These are phyloP conservation scores for Acanthosepion pharaonis DNA, from an alignment of 2,888 invertebrate species.

Conservation along the genomic window DNA sequence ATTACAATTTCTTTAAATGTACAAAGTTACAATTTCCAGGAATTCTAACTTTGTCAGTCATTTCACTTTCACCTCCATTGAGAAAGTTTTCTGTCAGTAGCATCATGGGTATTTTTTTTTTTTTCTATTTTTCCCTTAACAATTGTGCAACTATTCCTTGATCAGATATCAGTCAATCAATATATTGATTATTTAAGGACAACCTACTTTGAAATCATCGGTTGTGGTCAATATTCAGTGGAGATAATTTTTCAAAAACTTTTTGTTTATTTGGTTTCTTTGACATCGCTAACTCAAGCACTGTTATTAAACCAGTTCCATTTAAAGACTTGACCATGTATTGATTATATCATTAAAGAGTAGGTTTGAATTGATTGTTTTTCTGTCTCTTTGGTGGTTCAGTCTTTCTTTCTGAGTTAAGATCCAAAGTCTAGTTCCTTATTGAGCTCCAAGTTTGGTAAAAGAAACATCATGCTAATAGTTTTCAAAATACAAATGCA, in stretches of 20 bases:
- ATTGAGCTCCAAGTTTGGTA: background rate
- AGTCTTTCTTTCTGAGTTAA: background rate
- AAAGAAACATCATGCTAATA: background rate
- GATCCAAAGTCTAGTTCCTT: background rate
- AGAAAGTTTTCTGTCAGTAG: background rate
- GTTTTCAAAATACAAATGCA: background rate
- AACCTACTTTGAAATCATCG: constrained; percentile 20
- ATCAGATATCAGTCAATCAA: background rate
- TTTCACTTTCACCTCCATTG: background rate
- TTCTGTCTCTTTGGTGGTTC: background rate
- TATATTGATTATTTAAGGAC: constrained; percentile 1
- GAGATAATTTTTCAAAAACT: constrained; percentile 5
- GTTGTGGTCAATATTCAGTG: background rate
- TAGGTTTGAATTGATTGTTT: background rate
- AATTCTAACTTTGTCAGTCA: background rate
- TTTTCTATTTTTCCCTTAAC: background rate
- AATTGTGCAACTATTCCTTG: background rate
- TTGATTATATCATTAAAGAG: background rate
- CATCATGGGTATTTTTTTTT: background rate
- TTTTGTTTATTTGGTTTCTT: background rate
- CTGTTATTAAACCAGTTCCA: background rate
- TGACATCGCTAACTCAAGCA: background rate
- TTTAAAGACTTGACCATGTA: background rate
- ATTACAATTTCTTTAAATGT: background rate
- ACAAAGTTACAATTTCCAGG: background rate